These are phyloP conservation scores for Nerophis ophidion DNA, from an alignment of 2,113 vertebrate species.

Conservation along the genomic window DNA sequence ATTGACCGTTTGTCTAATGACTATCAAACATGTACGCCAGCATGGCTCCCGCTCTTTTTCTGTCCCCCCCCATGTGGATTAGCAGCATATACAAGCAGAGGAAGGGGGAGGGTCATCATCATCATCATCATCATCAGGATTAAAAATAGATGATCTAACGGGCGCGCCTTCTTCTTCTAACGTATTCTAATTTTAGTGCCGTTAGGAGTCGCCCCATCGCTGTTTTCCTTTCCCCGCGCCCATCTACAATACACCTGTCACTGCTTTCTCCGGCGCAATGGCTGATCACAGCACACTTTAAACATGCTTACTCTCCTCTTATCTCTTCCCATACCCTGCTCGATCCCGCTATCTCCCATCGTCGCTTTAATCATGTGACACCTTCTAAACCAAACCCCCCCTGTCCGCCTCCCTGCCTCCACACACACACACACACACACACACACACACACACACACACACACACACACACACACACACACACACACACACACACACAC, in stretches of 20 bases:
- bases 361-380: constrained; percentile 69
- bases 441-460: background rate
- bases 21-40: no score
- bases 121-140: constrained; percentile 37
- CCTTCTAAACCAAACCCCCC: constrained; percentile 33
- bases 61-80: constrained; percentile 25
- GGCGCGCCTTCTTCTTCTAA: constrained; percentile 43
- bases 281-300: constrained; percentile 74
- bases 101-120: constrained; percentile 42
- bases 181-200: constrained; percentile 68
- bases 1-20: no score
- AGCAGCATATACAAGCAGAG: constrained; percentile 24
- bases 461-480: constrained; percentile 21
- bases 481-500: constrained; percentile 9
- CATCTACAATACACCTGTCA: constrained; percentile 63
- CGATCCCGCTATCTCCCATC: constrained; percentile 64
- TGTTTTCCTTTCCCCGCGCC: constrained; percentile 52
- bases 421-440: constrained; percentile 1
- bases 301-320: constrained; percentile 65
- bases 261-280: constrained; percentile 57
- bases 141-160: constrained; percentile 53
- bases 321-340: constrained; percentile 61
- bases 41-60: background rate
- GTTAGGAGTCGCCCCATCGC: constrained; percentile 51
- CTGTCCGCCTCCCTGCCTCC: background rate